phyloP scores from a whole-genome alignment of 1,140 invertebrate species.

The Drosophila tristis region DNA sequence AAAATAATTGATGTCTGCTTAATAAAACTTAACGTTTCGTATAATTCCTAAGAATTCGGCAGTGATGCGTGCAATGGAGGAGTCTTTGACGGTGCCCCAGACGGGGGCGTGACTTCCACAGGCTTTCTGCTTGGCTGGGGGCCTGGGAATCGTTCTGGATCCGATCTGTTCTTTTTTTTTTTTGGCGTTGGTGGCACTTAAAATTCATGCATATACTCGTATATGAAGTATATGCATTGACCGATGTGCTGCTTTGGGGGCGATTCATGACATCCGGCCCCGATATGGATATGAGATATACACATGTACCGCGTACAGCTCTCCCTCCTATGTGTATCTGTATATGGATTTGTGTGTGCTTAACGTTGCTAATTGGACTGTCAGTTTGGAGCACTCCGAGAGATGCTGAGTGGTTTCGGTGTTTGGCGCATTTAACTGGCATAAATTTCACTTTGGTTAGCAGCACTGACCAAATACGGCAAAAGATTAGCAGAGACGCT shows the following conservation, averaged over 20 bases:
- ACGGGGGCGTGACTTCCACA: conserved; percentile 48
- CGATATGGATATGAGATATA: conserved; percentile 49
- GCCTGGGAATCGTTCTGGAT: conserved; percentile 57
- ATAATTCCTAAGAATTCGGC: conserved; percentile 77
- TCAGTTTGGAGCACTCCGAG: conserved; percentile 50
- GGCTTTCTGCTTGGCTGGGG: conserved; percentile 75
- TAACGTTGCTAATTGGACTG: conserved; percentile 81
- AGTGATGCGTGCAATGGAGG: conserved; percentile 68
- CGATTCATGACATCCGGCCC: conserved; percentile 73
- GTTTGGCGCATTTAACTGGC: conserved; percentile 66
- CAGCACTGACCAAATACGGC: conserved; percentile 27
- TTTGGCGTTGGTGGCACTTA: conserved; percentile 58
- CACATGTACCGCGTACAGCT: conserved; percentile 18
- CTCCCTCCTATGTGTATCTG: conserved; percentile 1
- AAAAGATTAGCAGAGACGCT: conserved; percentile 6
- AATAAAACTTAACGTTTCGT: conserved; percentile 82
- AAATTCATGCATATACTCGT: conserved; percentile 64
- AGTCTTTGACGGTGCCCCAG: conserved; percentile 17
- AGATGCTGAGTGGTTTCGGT: conserved; percentile 45
- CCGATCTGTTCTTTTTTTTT: conserved; percentile 3
- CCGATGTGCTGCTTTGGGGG: conserved; percentile 38
- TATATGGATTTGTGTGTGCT: conserved; percentile 44
- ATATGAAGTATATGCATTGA: conserved; percentile 10
- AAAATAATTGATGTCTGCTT: conserved; percentile 78
- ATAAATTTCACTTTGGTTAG: conserved; percentile 75